These are phyloP conservation scores for Aricia artaxerxes DNA, from an alignment of 2,888 invertebrate species.

Conservation along the genomic window DNA sequence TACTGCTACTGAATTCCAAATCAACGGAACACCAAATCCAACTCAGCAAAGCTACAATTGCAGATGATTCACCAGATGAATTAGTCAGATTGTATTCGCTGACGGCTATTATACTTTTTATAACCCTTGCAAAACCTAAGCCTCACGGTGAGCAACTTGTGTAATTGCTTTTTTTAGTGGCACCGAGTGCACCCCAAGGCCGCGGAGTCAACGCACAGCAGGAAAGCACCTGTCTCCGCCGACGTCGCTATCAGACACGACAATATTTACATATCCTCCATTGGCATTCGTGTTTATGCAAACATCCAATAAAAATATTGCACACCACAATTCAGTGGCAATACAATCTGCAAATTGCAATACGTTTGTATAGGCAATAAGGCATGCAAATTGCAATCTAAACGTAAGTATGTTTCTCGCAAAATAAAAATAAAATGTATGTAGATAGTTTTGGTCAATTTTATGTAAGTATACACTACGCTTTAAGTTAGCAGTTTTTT, in stretches of 20 bases:
- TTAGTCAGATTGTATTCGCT: constrained; percentile 13
- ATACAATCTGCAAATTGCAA: background rate
- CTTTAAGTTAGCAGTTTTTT: background rate
- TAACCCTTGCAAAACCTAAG: background rate
- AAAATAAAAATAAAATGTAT: background rate
- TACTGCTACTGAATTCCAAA: background rate
- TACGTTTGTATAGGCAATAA: constrained; percentile 15
- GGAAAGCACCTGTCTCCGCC: constrained; percentile 71
- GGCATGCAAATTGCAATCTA: background rate
- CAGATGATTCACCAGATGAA: constrained; percentile 11
- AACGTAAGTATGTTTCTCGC: background rate
- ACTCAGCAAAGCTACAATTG: background rate
- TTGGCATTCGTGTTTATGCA: constrained; percentile 19
- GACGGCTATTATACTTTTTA: background rate
- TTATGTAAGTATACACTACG: too few species aligned
- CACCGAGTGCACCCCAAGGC: constrained; percentile 68
- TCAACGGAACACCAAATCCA: constrained; percentile 28
- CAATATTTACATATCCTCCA: constrained; percentile 43
- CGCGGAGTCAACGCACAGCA: constrained; percentile 71
- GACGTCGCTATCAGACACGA: constrained; percentile 52
- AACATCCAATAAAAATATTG: constrained; percentile 24
- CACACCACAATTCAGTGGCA: constrained; percentile 15
- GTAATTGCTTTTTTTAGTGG: constrained; percentile 61
- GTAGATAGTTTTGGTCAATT: too few species aligned
- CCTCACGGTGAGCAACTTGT: constrained; percentile 62